Evolutionary conservation across 2,888 invertebrate species (phyloP).

Genomic region (Nymphalis polychloros): DNA sequence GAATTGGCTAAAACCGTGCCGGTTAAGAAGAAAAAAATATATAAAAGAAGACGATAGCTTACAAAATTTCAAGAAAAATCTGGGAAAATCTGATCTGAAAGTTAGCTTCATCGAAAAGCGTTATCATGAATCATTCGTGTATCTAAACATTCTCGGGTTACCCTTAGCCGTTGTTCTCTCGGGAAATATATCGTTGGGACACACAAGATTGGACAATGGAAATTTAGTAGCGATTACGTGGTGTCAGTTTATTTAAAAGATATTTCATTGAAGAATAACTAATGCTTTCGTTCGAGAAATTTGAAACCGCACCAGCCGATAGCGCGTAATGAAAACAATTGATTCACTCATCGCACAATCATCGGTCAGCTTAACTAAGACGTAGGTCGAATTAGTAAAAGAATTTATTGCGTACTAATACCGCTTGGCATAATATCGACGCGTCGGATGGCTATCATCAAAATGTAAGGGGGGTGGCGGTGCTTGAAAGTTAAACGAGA

Average conservation of each 20-base stretch:
- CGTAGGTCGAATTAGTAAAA: constrained; percentile 58
- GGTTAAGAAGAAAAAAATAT: constrained; percentile 38
- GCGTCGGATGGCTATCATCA: constrained; percentile 71
- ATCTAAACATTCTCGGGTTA: constrained; percentile 75
- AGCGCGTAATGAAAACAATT: constrained; percentile 56
- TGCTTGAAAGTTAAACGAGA: constrained; percentile 67
- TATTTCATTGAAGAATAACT: constrained; percentile 69
- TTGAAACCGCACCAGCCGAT: constrained; percentile 56
- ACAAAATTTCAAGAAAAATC: constrained; percentile 36
- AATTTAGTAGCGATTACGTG: constrained; percentile 70
- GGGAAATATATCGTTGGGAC: constrained; percentile 66
- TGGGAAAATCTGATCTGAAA: constrained; percentile 39
- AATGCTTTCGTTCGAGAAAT: constrained; percentile 72
- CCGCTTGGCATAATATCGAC: constrained; percentile 69
- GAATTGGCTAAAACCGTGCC: constrained; percentile 45
- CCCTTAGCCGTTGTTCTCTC: constrained; percentile 72
- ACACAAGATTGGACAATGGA: constrained; percentile 74
- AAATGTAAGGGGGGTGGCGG: constrained; percentile 76
- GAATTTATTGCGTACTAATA: constrained; percentile 65
- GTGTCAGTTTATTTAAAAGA: constrained; percentile 67
- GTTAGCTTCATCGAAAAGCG: constrained; percentile 50
- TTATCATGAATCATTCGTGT: constrained; percentile 72
- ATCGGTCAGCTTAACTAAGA: constrained; percentile 64
- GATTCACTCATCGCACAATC: constrained; percentile 53
- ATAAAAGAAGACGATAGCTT: constrained; percentile 45